Evolutionary conservation across 2,888 invertebrate genomes (phyloP).

Genomic region (Phlogophora meticulosa): DNA sequence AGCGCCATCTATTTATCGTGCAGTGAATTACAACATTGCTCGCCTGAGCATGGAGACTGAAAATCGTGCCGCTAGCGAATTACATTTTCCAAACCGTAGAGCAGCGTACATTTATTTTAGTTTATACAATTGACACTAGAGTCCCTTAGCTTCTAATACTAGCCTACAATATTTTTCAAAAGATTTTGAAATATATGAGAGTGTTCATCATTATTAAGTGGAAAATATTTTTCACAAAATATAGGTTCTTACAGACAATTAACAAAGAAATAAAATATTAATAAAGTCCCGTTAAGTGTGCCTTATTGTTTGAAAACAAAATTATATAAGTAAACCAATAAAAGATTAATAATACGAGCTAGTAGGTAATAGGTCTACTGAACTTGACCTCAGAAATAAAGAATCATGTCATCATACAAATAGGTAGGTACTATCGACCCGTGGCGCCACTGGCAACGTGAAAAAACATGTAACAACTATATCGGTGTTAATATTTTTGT

Average conservation of each 20-base stretch:
- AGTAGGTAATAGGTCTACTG: background rate
- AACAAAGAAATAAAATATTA: too few species aligned
- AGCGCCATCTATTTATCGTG: constrained; percentile 43
- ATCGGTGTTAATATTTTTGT: too few species aligned
- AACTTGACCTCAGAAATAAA: background rate
- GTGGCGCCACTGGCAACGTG: constrained; percentile 6
- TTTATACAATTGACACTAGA: constrained; percentile 18
- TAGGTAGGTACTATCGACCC: constrained; percentile 29
- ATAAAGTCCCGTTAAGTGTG: too few species aligned
- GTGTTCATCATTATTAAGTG: too few species aligned
- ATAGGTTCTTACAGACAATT: too few species aligned
- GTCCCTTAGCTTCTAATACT: too few species aligned
- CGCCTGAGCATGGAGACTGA: background rate
- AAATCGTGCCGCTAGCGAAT: background rate
- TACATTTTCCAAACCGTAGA: background rate
- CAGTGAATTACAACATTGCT: background rate
- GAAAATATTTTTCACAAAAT: too few species aligned
- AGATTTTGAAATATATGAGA: too few species aligned
- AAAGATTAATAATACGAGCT: background rate
- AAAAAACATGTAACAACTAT: too few species aligned
- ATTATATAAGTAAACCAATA: too few species aligned
- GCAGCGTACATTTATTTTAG: constrained; percentile 10
- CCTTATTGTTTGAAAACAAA: background rate
- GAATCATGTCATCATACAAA: background rate
- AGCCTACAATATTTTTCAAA: too few species aligned